Conservation (phyloP, 2,797 vertebrate genomes). For the Myotis myotis region DNA sequence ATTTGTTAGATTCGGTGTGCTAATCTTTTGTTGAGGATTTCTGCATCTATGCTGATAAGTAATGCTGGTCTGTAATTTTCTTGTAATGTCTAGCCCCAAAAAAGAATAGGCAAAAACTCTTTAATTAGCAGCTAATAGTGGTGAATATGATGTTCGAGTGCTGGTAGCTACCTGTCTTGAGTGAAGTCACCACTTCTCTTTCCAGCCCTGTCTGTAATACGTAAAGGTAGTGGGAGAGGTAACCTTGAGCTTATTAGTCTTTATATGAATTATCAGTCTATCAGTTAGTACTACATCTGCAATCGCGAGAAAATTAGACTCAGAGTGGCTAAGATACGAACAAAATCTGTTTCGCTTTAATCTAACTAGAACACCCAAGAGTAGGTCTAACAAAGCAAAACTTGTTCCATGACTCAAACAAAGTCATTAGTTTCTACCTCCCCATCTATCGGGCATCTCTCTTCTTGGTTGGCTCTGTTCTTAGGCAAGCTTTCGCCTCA, state of each 20-base stretch:
- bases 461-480: not conserved
- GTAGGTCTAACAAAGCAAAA: not conserved
- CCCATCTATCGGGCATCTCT: not conserved
- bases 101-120: not conserved
- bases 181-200: not conserved
- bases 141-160: rapidly evolving
- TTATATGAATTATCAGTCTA: not conserved
- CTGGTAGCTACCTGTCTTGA: not conserved
- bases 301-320: not conserved
- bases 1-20: not conserved
- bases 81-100: too few species aligned
- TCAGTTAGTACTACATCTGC: not conserved
- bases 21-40: not conserved
- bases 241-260: not conserved
- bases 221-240: not conserved
- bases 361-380: not conserved
- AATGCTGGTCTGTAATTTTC: not conserved
- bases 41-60: not conserved
- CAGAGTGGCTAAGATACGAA: not conserved
- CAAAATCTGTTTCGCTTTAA: too few species aligned
- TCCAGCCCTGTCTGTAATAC: not conserved
- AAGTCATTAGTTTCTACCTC: not conserved
- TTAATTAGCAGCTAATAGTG: not conserved
- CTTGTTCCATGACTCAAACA: not conserved
- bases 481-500: not conserved